Conservation (phyloP, 2,113 vertebrate species). For the Aspiorhynchus laticeps region DNA sequence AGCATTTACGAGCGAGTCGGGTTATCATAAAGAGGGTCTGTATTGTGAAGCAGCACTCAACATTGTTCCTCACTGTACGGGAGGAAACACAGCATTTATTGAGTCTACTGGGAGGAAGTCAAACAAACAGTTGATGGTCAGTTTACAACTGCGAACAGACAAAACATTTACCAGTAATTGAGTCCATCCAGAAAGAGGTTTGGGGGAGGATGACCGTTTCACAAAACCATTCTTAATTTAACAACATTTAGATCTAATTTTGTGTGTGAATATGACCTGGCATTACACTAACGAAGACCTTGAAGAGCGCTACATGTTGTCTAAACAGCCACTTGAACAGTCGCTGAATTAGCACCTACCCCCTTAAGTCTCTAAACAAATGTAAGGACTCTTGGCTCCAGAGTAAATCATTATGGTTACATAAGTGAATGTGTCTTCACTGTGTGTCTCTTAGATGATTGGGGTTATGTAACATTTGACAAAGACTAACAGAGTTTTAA, state of each 20-base stretch:
- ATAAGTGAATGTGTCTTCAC: constrained; percentile 2
- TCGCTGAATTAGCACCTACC: neutral
- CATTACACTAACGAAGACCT: neutral
- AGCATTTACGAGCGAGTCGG: neutral
- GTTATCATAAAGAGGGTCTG: constrained; percentile 29
- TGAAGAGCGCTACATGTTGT: neutral
- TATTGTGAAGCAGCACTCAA: constrained; percentile 33
- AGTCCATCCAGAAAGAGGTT: neutral
- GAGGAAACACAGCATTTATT: constrained; percentile 26
- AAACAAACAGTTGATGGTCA: constrained; percentile 43
- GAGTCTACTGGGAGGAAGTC: constrained; percentile 32
- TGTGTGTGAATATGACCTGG: neutral
- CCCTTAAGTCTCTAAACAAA: neutral
- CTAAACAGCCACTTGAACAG: neutral
- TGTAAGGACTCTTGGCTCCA: neutral
- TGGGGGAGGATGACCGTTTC: neutral
- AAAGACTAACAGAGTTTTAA: neutral
- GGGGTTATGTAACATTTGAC: constrained; percentile 17
- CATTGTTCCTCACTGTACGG: constrained; percentile 17
- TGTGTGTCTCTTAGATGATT: constrained; percentile 18
- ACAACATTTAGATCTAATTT: neutral
- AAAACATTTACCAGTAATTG: constrained; percentile 20
- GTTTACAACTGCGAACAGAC: constrained; percentile 33
- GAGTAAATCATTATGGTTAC: constrained; percentile 18
- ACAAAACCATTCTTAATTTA: neutral